A percentile compares a stretch with the other conserved stretches of the same genome.
Conservation (phyloP, 2,113 vertebrate genomes). For the Muntiacus muntjak region DNA sequence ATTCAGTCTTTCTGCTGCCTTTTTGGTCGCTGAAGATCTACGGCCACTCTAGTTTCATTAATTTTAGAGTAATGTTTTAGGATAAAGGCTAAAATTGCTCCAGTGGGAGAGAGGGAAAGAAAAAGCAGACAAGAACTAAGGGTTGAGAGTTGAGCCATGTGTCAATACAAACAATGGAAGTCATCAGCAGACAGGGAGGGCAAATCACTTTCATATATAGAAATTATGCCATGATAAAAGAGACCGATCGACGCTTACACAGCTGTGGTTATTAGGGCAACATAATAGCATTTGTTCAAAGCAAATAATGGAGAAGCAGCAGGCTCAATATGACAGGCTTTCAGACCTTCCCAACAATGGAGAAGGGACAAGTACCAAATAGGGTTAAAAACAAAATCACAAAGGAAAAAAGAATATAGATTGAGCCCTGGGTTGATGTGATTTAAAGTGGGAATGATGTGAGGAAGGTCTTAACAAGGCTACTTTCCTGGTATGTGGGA, state of each 20-base stretch:
- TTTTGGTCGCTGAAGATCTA: neutral
- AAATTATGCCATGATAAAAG: slow-evolving; percentile 56
- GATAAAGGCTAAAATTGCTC: slow-evolving; percentile 26
- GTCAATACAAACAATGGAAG: slow-evolving; percentile 30
- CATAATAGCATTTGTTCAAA: slow-evolving; percentile 49
- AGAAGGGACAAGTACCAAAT: neutral
- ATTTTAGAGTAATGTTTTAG: slow-evolving; percentile 36
- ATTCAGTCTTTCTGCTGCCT: neutral
- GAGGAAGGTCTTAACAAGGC: neutral
- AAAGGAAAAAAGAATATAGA: neutral
- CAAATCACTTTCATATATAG: slow-evolving; percentile 58
- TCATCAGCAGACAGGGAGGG: slow-evolving; percentile 16
- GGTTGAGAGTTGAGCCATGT: slow-evolving; percentile 7
- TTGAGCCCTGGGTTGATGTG: neutral
- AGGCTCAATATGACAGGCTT: slow-evolving; percentile 31
- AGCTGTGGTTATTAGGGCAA: slow-evolving; percentile 47
- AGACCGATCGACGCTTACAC: slow-evolving; percentile 46
- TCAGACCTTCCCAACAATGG: slow-evolving; percentile 10
- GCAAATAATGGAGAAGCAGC: slow-evolving; percentile 42
- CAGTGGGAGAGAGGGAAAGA: neutral
- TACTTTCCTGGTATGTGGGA: neutral
- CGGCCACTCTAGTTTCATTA: neutral
- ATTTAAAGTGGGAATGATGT: neutral
- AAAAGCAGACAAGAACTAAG: neutral
- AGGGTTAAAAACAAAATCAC: slow-evolving; percentile 22